phyloP scores from a whole-genome alignment of 2,888 invertebrate species.

The Thysanoteuthis rhombus region DNA sequence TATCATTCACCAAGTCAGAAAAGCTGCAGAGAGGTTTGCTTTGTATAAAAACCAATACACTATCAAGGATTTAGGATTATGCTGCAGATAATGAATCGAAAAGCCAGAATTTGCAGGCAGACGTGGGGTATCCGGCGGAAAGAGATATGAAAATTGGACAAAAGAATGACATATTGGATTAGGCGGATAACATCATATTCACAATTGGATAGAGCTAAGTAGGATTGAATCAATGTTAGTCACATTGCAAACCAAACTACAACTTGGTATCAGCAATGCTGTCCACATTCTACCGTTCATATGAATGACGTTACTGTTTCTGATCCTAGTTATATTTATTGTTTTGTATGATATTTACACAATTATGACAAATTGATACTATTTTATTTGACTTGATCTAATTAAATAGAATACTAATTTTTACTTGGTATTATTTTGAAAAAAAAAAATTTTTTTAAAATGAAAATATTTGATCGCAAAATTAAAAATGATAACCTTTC shows the following conservation, averaged over 20 bases:
- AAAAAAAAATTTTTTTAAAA: neutral
- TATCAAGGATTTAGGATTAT: conserved; percentile 12
- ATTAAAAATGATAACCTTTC: neutral
- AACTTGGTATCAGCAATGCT: neutral
- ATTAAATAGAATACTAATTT: neutral
- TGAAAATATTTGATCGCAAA: neutral
- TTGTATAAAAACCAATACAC: conserved; percentile 12
- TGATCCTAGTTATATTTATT: neutral
- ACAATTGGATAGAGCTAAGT: conserved; percentile 12
- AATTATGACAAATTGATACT: neutral
- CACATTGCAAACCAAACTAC: neutral
- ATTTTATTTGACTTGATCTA: neutral
- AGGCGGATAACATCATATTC: neutral
- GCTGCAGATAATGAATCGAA: neutral
- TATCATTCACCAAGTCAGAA: neutral
- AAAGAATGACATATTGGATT: neutral
- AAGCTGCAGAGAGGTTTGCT: neutral
- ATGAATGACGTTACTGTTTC: neutral
- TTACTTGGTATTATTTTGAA: no score
- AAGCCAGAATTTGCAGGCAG: neutral
- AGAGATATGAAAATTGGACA: neutral
- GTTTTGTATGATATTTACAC: neutral
- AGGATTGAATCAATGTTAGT: neutral
- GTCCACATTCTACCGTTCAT: neutral
- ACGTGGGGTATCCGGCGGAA: neutral